Conservation (phyloP, 2,113 vertebrate genomes). For the Hypocryptadius cinnamomeus region DNA sequence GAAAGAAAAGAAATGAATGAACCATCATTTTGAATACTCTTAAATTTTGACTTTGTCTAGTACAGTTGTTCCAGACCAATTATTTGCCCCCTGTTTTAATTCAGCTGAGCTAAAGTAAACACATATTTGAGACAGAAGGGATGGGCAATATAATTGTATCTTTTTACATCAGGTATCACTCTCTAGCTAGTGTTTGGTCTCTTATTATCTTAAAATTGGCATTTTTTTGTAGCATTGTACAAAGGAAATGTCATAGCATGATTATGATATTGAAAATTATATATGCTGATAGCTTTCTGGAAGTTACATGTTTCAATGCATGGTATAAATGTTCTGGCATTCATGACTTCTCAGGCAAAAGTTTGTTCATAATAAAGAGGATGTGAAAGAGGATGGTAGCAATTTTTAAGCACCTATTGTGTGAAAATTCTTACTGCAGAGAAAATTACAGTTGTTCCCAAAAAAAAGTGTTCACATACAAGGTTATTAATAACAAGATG, state of each 20-base stretch:
- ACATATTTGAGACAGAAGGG: not conserved
- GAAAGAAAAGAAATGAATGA: not conserved
- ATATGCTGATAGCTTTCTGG: not conserved
- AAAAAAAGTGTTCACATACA: not conserved
- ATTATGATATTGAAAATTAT: not conserved
- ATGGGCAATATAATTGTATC: not conserved
- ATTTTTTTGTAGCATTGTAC: not conserved
- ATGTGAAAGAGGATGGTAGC: not conserved
- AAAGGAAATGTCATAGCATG: not conserved
- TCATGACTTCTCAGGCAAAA: not conserved
- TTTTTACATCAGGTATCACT: not conserved
- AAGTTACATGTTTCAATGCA: not conserved
- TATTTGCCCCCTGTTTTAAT: not conserved
- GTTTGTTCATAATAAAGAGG: not conserved
- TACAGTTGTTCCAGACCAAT: not conserved
- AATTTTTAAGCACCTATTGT: not conserved
- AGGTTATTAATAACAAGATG: not conserved
- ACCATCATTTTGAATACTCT: not conserved
- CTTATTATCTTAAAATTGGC: not conserved
- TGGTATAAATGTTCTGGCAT: not conserved
- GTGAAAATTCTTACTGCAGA: not conserved
- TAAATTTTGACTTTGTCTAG: not conserved
- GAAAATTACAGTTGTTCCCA: not conserved
- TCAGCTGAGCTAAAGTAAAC: not conserved
- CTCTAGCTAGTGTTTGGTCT: not conserved